Evolutionary conservation across 64 coral and sea anemone genomes (phyloP).

Genomic region (Pocillopora verrucosa): DNA sequence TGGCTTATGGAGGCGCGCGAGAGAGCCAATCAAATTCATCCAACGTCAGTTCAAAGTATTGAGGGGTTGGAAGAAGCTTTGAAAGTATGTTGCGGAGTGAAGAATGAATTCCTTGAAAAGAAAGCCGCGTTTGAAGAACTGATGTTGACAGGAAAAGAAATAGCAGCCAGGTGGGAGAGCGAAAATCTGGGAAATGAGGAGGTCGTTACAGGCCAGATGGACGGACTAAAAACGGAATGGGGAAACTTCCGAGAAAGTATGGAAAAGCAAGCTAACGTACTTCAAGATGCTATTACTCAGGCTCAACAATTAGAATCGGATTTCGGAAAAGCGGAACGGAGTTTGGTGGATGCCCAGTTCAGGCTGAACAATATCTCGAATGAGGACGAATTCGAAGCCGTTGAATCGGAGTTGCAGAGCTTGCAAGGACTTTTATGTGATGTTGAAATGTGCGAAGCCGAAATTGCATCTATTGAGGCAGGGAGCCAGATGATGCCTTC

Average conservation of each 20-base stretch:
- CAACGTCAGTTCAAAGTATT: not conserved
- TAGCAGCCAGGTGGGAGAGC: not conserved
- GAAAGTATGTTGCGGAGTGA: slow-evolving; percentile 24
- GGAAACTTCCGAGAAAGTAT: not conserved
- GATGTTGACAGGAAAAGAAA: slow-evolving; percentile 31
- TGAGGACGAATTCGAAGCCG: not conserved
- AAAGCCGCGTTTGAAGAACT: slow-evolving; percentile 26
- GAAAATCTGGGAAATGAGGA: slow-evolving; percentile 8
- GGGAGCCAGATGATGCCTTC: not conserved
- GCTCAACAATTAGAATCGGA: not conserved
- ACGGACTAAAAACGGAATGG: slow-evolving; percentile 23
- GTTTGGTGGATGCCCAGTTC: not conserved
- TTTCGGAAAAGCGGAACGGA: not conserved
- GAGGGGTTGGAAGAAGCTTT: slow-evolving; percentile 40
- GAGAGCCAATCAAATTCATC: not conserved
- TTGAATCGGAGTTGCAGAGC: slow-evolving; percentile 21
- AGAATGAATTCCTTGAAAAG: slow-evolving; percentile 10
- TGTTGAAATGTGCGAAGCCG: slow-evolving; percentile 15
- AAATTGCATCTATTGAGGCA: not conserved
- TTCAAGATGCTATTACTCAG: not conserved
- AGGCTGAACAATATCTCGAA: not conserved
- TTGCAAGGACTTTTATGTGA: slow-evolving; percentile 26
- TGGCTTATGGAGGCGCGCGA: slow-evolving; percentile 42
- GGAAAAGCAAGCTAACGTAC: not conserved
- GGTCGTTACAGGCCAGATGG: not conserved